Base-by-base conservation (phyloP, 2,797 vertebrate species). In the Lagodon rhomboides region DNA sequence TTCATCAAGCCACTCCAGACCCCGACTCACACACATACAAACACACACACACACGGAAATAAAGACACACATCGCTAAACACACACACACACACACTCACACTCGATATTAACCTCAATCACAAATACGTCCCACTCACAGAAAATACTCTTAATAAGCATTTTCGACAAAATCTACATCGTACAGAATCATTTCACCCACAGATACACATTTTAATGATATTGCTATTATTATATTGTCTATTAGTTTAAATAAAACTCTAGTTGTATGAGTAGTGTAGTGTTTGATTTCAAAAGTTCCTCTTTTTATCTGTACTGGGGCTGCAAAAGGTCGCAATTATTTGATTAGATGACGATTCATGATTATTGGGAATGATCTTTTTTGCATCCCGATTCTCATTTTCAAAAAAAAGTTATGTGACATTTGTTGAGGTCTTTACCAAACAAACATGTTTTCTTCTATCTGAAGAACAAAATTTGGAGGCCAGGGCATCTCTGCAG, bases 1-100 rank as follows among this genome's bases (percentile, higher is more conserved):
- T 94, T 95, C 93, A 95, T 95, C 93, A 94, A 94, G 91, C 88
- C 68, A 20, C 85, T 88, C 88, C 77, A 79, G 91, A 92, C 78
- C 89, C 88, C 81, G 54, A 70, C 68, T 85, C 92, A 83, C 91
- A 38, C 38, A 89, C 87, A n/a, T n/a, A 88, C 30, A 80, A 53
- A 85, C 80, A 88, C 49, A 87, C 89, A 90, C 79, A 75, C 77
- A 76, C 63, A 84, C 43, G 66, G 8, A 59, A 8, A 44, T 3
- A 54, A 34, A 82, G 0, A 62, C 25, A 30, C 44, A 73, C 67
- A 69, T 12, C 27, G 5, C 46, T 72, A 17, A n/a, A n/a, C n/a
- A 76, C 68, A 62, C 30, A 23, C 55, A 54, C n/a, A n/a, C 58
- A 17, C 41, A 49, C 70, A 60, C 15, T 44, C 73, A 44, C 66